phyloP scores from a whole-genome alignment of 2,113 vertebrate species.

The Myiozetetes cayanensis region DNA sequence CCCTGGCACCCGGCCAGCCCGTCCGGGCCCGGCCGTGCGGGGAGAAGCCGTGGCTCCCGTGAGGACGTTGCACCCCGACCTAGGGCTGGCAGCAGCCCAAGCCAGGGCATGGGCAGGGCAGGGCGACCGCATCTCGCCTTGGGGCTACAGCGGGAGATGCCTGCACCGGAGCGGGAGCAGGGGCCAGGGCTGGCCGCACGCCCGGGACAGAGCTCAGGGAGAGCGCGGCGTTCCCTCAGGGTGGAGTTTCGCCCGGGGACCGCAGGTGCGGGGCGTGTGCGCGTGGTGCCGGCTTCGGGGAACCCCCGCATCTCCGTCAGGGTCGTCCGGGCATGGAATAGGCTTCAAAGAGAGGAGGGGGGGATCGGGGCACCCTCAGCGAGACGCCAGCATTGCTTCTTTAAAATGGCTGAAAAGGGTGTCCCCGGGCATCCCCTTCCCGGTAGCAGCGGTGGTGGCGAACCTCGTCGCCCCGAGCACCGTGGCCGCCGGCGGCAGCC shows the following conservation, averaged over 20 bases:
- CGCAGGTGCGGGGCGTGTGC: neutral
- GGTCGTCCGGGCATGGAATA: neutral
- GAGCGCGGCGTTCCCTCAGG: neutral
- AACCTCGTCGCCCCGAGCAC: neutral
- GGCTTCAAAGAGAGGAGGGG: neutral
- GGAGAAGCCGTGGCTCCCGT: neutral
- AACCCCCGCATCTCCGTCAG: neutral
- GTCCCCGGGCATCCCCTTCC: slow-evolving; percentile 1
- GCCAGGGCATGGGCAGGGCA: neutral
- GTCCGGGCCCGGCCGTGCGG: neutral
- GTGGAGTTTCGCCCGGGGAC: neutral
- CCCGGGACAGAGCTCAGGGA: neutral
- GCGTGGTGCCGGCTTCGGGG: neutral
- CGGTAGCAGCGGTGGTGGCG: neutral
- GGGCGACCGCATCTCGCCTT: neutral
- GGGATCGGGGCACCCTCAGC: neutral
- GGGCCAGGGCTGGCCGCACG: neutral
- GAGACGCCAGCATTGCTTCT: neutral
- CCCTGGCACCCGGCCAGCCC: neutral
- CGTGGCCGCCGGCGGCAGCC: neutral
- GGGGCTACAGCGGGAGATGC: neutral
- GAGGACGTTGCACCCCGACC: neutral
- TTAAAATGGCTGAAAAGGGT: slow-evolving; percentile 50
- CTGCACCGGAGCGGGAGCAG: neutral
- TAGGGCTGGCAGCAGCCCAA: neutral